Conservation (phyloP, 2,797 vertebrate species). For the Strix occidentalis region DNA sequence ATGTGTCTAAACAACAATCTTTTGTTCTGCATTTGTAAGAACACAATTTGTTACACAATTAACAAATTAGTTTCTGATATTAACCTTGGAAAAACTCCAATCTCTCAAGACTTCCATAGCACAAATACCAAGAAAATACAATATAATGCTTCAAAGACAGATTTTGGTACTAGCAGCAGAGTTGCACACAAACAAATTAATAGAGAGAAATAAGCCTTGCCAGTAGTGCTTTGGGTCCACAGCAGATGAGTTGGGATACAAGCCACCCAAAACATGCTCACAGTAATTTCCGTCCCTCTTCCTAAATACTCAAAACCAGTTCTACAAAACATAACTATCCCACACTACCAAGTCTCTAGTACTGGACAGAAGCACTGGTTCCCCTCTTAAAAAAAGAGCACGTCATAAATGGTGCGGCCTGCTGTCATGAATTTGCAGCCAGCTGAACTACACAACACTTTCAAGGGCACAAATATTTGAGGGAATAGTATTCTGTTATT, state of each 20-base stretch:
- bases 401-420: not conserved
- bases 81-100: not conserved
- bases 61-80: not conserved
- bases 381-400: not conserved
- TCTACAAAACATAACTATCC: not conserved
- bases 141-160: not conserved
- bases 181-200: not conserved
- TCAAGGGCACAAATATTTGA: not conserved
- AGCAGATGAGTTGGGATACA: not conserved
- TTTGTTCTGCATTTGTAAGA: not conserved
- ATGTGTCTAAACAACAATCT: not conserved
- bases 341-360: not conserved
- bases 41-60: not conserved
- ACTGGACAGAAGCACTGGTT: not conserved
- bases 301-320: not conserved
- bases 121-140: not conserved
- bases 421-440: not conserved
- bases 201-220: not conserved
- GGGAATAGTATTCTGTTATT: not conserved
- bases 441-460: not conserved
- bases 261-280: not conserved
- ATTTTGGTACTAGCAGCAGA: not conserved
- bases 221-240: not conserved
- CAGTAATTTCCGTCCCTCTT: not conserved
- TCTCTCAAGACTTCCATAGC: not conserved